phyloP scores from a whole-genome alignment of 2,888 invertebrate genomes.

The Ceratothoa steindachneri region DNA sequence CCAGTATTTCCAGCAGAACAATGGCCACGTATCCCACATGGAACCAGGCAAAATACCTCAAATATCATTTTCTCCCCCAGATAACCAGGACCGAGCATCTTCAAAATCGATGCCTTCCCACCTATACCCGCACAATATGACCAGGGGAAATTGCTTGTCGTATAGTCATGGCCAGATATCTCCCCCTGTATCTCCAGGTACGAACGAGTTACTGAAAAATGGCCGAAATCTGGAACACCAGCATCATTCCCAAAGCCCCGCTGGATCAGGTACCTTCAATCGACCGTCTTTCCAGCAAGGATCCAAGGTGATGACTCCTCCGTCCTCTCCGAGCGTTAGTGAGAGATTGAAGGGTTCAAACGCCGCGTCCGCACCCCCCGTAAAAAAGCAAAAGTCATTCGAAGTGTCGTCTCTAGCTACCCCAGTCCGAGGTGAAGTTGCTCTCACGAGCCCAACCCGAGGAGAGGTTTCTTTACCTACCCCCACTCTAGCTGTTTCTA shows the following conservation, averaged over 20 bases:
- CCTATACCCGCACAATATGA: background rate
- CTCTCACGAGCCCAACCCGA: no score
- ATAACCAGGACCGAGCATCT: background rate
- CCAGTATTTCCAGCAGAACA: background rate
- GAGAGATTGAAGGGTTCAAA: slow-evolving; percentile 28
- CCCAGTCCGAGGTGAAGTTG: background rate
- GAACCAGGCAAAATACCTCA: background rate
- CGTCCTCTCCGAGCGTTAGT: slow-evolving; percentile 50
- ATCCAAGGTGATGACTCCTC: slow-evolving; percentile 50
- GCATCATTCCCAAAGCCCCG: background rate
- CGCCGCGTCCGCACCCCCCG: background rate
- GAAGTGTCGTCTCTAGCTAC: background rate
- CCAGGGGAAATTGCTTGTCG: slow-evolving; percentile 29
- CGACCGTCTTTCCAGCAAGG: slow-evolving; percentile 24
- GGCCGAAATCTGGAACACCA: slow-evolving; percentile 18
- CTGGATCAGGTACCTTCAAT: background rate
- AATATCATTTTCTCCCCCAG: background rate
- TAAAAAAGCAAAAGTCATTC: background rate
- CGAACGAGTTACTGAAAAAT: slow-evolving; percentile 35
- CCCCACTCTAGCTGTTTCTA: background rate
- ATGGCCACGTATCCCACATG: background rate
- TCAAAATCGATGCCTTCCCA: background rate
- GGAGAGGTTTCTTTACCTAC: background rate
- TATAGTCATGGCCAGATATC: slow-evolving; percentile 48
- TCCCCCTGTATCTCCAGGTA: slow-evolving; percentile 46